Conservation (phyloP, 2,797 vertebrate genomes). For the Odontamblyopus rebecca region DNA sequence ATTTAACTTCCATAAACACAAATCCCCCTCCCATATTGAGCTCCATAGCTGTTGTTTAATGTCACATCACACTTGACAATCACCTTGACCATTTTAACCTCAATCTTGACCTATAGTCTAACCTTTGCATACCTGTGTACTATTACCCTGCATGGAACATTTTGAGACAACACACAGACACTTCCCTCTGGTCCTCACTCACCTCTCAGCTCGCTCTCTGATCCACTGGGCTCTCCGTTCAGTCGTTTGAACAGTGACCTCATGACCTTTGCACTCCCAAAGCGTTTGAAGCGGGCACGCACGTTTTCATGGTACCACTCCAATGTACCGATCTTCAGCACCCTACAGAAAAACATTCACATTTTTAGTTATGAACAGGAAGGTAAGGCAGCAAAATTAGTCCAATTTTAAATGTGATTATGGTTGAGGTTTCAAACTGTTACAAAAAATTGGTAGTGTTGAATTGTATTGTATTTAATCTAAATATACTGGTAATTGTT, state of each 20-base stretch:
- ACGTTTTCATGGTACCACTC: slow-evolving; percentile 92
- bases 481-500: too few relatives aligned
- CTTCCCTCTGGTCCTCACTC: slow-evolving; percentile 43
- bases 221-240: slow-evolving; percentile 52
- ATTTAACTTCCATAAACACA: too few relatives aligned
- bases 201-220: slow-evolving; percentile 70
- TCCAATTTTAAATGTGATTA: background rate
- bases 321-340: slow-evolving; percentile 86
- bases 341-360: slow-evolving; percentile 63
- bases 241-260: slow-evolving; percentile 84
- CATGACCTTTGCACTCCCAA: slow-evolving; percentile 92
- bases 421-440: too few relatives aligned
- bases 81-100: background rate
- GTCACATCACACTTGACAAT: background rate
- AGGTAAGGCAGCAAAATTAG: background rate
- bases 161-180: background rate
- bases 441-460: too few relatives aligned
- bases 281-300: slow-evolving; percentile 86
- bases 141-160: background rate
- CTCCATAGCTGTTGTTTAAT: background rate
- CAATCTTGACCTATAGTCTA: background rate
- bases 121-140: background rate
- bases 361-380: background rate
- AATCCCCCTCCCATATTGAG: background rate
- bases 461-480: too few relatives aligned